These are phyloP conservation scores for Elysia crispata DNA, from an alignment of 2,888 invertebrate species.

Conservation along the genomic window DNA sequence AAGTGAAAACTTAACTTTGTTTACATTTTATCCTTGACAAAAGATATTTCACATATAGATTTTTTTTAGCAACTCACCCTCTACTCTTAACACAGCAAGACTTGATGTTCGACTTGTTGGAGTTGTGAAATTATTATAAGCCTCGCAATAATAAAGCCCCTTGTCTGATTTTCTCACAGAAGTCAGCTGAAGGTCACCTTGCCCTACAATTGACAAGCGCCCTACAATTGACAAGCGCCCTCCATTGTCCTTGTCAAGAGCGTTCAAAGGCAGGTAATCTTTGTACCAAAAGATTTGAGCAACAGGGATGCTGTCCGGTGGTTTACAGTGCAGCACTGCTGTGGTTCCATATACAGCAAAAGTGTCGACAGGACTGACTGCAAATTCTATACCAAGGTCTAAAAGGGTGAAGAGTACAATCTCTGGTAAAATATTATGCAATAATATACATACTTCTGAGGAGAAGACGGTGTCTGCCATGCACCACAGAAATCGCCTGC, in stretches of 20 bases:
- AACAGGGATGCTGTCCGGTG: slow-evolving; percentile 72
- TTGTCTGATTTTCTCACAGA: slow-evolving; percentile 67
- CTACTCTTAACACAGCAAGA: slow-evolving; percentile 63
- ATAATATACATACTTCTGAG: neutral
- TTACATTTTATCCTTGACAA: too few relatives aligned
- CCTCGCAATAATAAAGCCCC: slow-evolving; percentile 73
- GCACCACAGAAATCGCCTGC: neutral
- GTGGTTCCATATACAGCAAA: slow-evolving; percentile 64
- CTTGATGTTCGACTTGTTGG: slow-evolving; percentile 65
- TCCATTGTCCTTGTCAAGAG: slow-evolving; percentile 46
- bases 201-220: too few relatives aligned
- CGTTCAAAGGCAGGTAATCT: slow-evolving; percentile 58
- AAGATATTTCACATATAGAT: too few relatives aligned
- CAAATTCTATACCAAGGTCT: slow-evolving; percentile 67
- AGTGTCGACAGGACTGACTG: slow-evolving; percentile 59
- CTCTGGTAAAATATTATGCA: neutral
- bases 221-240: too few relatives aligned
- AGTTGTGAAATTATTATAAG: slow-evolving; percentile 62
- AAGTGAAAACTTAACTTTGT: too few relatives aligned
- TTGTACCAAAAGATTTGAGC: slow-evolving; percentile 75
- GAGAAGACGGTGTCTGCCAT: neutral
- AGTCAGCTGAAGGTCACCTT: slow-evolving; percentile 59
- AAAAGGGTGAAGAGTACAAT: slow-evolving; percentile 26
- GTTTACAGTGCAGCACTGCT: slow-evolving; percentile 70
- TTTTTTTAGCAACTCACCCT: slow-evolving; percentile 57